A percentile compares a stretch with the other conserved stretches of the same genome.
These are phyloP conservation scores for Peromyscus nudipes DNA, from an alignment of 2,797 vertebrate genomes.

Conservation along the genomic window DNA sequence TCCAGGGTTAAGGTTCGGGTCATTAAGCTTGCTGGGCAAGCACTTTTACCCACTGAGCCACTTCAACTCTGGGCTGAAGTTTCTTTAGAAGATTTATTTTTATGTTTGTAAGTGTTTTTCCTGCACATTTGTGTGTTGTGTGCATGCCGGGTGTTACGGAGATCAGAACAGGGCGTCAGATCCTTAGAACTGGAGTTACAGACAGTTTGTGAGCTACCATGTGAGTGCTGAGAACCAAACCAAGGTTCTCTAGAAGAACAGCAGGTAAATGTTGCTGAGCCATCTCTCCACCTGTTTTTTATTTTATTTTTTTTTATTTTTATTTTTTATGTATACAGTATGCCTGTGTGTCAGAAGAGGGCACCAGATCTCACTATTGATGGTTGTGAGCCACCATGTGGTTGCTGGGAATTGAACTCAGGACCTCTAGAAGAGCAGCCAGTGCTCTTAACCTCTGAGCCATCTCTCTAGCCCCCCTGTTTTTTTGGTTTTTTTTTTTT, in stretches of 20 bases:
- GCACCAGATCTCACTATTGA: too few species aligned
- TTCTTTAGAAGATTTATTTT: not conserved
- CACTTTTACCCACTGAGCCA: not conserved
- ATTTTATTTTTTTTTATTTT: too few species aligned
- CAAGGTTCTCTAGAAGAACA: not conserved
- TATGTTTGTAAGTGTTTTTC: not conserved
- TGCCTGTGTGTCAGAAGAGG: too few species aligned
- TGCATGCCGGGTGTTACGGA: not conserved
- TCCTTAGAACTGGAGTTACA: not conserved
- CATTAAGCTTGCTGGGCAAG: not conserved
- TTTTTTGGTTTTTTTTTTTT: not conserved
- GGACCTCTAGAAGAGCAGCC: too few species aligned
- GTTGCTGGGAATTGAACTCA: too few species aligned
- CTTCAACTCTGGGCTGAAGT: not conserved
- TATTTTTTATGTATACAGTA: too few species aligned
- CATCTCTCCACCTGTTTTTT: not conserved
- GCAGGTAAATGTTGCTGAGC: too few species aligned
- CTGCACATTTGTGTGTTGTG: not conserved
- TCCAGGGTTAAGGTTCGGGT: not conserved
- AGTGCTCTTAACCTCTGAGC: too few species aligned
- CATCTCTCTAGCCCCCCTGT: too few species aligned
- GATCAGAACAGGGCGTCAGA: not conserved
- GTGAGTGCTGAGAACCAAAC: not conserved
- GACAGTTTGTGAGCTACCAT: not conserved
- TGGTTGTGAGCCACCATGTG: too few species aligned